A percentile compares a stretch with the other conserved stretches of the same genome.
Evolutionary conservation across 2,888 invertebrate genomes (phyloP).

Genomic region (Prosopocoilus inquinatus): DNA sequence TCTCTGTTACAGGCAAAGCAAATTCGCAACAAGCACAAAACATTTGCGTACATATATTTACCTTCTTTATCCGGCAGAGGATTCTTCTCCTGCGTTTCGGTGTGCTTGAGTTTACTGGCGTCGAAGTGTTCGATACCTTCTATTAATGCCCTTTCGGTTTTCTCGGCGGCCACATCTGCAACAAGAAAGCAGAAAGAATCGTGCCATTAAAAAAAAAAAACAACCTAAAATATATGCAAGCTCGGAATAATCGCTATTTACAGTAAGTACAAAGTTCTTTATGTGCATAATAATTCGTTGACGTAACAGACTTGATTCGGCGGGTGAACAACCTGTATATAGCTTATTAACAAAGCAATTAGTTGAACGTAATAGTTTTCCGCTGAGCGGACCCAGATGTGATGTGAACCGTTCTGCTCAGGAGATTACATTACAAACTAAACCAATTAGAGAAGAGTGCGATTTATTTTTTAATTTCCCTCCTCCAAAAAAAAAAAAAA

Average conservation of each 20-base stretch:
- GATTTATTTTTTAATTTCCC: too few species aligned
- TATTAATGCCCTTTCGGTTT: constrained; percentile 78
- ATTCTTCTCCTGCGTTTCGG: constrained; percentile 90
- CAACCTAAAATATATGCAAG: too few species aligned
- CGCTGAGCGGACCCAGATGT: not conserved
- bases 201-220: not conserved
- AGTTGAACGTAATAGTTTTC: constrained; percentile 8
- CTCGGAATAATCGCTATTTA: too few species aligned
- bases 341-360: constrained; percentile 16
- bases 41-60: constrained; percentile 45
- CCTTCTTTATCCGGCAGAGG: constrained; percentile 92
- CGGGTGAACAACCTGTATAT: constrained; percentile 16
- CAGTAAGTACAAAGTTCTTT: not conserved
- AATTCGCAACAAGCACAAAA: constrained; percentile 6
- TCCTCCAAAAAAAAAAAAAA: too few species aligned
- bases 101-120: constrained; percentile 79
- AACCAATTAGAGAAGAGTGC: too few species aligned
- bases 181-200: too few species aligned
- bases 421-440: too few species aligned
- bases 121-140: constrained; percentile 86
- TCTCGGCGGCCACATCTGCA: constrained; percentile 83
- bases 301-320: constrained; percentile 8
- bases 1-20: not conserved
- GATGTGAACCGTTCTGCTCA: too few species aligned
- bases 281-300: constrained; percentile 12